These are phyloP conservation scores for Alouatta caraya DNA, from an alignment of 2,797 vertebrate genomes.

Conservation along the genomic window DNA sequence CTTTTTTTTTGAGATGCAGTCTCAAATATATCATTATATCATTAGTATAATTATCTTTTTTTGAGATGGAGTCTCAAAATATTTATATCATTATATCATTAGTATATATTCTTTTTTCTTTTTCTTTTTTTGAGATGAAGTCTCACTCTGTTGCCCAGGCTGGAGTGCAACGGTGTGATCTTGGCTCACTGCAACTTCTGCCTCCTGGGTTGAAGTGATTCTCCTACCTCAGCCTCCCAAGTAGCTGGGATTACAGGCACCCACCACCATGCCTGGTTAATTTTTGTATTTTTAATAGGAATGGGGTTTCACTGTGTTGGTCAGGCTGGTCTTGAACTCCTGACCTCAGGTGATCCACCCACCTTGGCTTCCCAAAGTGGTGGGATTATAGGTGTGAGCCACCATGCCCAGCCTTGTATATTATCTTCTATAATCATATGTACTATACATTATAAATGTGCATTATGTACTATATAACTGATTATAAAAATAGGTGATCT, in stretches of 20 bases:
- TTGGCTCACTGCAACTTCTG: background rate
- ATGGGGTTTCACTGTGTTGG: background rate
- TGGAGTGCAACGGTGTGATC: background rate
- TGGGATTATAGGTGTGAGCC: background rate
- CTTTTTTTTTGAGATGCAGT: no score
- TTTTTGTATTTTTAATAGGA: background rate
- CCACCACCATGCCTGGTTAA: background rate
- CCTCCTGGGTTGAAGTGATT: background rate
- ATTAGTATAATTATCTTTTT: no score
- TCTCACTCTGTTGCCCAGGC: background rate
- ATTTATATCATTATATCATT: no score
- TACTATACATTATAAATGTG: background rate
- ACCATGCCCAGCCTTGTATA: background rate
- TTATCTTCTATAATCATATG: background rate
- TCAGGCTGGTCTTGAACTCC: background rate
- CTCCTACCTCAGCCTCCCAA: background rate
- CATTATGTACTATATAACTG: background rate
- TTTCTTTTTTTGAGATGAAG: background rate
- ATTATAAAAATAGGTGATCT: background rate
- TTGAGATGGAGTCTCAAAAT: no score
- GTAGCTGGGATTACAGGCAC: background rate
- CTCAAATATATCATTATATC: no score
- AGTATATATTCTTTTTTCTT: no score
- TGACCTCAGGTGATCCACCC: background rate
- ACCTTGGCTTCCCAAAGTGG: background rate